phyloP scores from a whole-genome alignment of 2,888 invertebrate genomes.

The Ptychoptera albimana region DNA sequence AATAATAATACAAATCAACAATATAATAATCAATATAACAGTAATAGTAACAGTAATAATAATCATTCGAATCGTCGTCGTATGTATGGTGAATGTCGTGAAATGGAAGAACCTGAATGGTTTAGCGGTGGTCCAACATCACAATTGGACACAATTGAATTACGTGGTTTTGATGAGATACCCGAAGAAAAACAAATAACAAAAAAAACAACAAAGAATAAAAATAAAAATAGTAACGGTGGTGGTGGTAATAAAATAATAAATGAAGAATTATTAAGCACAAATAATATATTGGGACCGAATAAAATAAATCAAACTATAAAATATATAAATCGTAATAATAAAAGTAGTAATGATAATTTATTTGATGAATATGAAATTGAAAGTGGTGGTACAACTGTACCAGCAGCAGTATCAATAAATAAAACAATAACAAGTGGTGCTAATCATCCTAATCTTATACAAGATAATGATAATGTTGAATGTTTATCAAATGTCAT shows the following conservation, averaged over 20 bases:
- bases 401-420: too few relatives aligned
- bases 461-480: neutral
- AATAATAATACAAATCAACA: conserved; percentile 16
- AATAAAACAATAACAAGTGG: neutral
- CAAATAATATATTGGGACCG: neutral
- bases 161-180: conserved; percentile 75
- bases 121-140: conserved; percentile 80
- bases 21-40: conserved; percentile 15
- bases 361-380: too few relatives aligned
- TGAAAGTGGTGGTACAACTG: too few relatives aligned
- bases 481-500: neutral
- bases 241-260: neutral
- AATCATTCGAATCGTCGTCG: conserved; percentile 30
- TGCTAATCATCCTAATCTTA: conserved; percentile 3
- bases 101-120: conserved; percentile 77
- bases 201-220: neutral
- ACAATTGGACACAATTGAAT: conserved; percentile 80
- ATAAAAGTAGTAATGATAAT: too few relatives aligned
- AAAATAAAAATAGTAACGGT: conserved; percentile 11
- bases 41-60: conserved; percentile 32
- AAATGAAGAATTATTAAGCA: neutral
- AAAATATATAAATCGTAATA: too few relatives aligned
- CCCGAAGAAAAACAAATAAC: neutral
- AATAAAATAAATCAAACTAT: neutral
- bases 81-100: conserved; percentile 41